Evolutionary conservation across 2,888 invertebrate genomes (phyloP), one percentile per base, ranked within the genome.

Genomic region (Dryomyza anilis): DNA sequence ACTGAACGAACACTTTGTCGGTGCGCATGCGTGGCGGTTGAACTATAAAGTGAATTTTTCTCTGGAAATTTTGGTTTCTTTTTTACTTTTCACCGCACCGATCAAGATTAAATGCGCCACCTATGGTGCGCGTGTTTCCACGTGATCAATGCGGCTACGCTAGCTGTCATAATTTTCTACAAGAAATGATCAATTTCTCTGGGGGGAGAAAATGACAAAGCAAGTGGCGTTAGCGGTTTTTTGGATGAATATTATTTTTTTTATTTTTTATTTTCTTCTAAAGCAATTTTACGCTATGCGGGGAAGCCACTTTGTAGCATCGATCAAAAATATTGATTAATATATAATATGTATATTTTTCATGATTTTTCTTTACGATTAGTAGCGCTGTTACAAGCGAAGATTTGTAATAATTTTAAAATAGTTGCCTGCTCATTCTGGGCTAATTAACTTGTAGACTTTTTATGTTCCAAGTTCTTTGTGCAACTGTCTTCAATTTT

Each of bases 191-290:
- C 58, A 29, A 43, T 45, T 27, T 23, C 6, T 33, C 36, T 55
- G 39, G 14, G 50, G 50, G 8, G 33, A 16, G 33, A 16, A 29
- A 48, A 59, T 46, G 59, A 59, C 46, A 46, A 23, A 30, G 59
- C 59, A 59, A 59, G 59, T 59, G 59, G 59, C 59, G 59, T 59
- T 30, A 59, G 59, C 30, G 39, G 29, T 8, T n/a, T n/a, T n/a
- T n/a, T n/a, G n/a, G n/a, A n/a, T n/a, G n/a, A n/a, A n/a, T n/a
- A n/a, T n/a, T n/a, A n/a, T n/a, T n/a, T 57, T 57, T 57, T 25
- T 36, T 8, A n/a, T 48, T 21, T n/a, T 19, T 23, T 48, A 21
- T 19, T 25, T n/a, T 53, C 27, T 4, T 53, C 16, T 30, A 12
- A 25, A 16, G 43, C 12, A 25, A 19, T 43, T 33, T 36, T 29